These are phyloP conservation scores for Pithys albifrons DNA, from an alignment of 2,113 vertebrate species.

Conservation along the genomic window DNA sequence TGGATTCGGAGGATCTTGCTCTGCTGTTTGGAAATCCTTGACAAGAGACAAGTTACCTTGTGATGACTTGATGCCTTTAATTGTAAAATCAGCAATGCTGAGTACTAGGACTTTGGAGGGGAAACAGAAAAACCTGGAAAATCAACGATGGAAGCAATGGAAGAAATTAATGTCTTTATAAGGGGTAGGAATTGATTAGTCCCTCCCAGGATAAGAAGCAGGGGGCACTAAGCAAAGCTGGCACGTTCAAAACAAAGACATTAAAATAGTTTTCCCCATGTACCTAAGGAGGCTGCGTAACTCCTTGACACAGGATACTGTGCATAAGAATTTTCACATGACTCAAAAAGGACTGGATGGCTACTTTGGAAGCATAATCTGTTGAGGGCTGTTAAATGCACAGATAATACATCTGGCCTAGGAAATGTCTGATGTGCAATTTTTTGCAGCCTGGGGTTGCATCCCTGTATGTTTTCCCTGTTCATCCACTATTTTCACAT, in stretches of 20 bases:
- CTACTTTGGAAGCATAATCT: background rate
- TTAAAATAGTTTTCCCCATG: background rate
- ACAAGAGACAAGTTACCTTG: background rate
- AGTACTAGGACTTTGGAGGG: background rate
- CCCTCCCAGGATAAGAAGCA: background rate
- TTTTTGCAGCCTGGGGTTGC: background rate
- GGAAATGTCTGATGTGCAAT: background rate
- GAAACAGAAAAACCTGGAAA: background rate
- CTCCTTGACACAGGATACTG: background rate
- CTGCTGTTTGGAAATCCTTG: background rate
- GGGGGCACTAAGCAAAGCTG: background rate
- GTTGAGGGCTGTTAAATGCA: background rate
- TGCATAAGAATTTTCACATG: background rate
- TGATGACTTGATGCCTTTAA: background rate
- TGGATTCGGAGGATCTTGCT: background rate
- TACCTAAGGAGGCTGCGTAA: background rate
- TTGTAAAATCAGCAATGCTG: background rate
- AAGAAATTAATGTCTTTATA: background rate
- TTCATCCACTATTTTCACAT: background rate
- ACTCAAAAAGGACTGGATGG: background rate
- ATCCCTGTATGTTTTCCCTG: background rate
- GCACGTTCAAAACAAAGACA: background rate
- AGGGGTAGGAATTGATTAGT: background rate
- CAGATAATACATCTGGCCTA: background rate
- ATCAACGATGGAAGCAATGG: background rate